Percentiles rank a stretch among this genome's conserved stretches.
Evolutionary conservation across 2,888 invertebrate species (phyloP).

Genomic region (Rhagonycha fulva): DNA sequence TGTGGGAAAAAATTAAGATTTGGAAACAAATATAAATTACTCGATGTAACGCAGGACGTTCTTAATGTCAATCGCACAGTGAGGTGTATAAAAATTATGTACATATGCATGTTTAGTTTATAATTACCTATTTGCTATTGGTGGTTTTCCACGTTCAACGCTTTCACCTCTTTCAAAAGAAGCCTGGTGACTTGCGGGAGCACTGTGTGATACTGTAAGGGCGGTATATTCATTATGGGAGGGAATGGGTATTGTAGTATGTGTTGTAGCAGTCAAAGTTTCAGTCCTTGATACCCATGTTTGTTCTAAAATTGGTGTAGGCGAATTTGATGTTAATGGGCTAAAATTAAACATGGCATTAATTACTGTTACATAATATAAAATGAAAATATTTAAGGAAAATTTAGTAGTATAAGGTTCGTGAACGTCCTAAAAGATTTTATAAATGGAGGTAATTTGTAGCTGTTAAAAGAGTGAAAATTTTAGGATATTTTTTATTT

Average conservation of each 20-base stretch:
- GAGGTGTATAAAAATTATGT: neutral
- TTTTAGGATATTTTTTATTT: neutral
- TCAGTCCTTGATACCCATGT: constrained; percentile 56
- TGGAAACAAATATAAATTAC: neutral
- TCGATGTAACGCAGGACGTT: neutral
- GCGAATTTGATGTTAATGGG: constrained; percentile 60
- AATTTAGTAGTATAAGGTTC: neutral
- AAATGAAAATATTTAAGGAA: neutral
- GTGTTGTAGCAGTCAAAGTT: constrained; percentile 40
- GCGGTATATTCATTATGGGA: constrained; percentile 46
- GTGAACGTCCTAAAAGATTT: neutral
- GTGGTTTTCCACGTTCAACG: constrained; percentile 46
- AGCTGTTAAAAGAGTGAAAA: neutral
- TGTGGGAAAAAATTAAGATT: too few species aligned
- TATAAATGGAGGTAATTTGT: neutral
- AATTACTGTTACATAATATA: neutral
- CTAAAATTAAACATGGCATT: constrained; percentile 45
- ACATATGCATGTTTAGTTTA: neutral
- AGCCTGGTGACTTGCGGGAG: constrained; percentile 54
- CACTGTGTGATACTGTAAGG: constrained; percentile 53
- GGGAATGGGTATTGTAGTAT: constrained; percentile 41
- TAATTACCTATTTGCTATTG: constrained; percentile 38
- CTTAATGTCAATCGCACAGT: neutral
- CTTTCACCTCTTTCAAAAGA: constrained; percentile 55
- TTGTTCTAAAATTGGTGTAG: constrained; percentile 56